Conservation (phyloP, 35 echinoderm and acorn worm genomes). For the Apostichopus californicus region DNA sequence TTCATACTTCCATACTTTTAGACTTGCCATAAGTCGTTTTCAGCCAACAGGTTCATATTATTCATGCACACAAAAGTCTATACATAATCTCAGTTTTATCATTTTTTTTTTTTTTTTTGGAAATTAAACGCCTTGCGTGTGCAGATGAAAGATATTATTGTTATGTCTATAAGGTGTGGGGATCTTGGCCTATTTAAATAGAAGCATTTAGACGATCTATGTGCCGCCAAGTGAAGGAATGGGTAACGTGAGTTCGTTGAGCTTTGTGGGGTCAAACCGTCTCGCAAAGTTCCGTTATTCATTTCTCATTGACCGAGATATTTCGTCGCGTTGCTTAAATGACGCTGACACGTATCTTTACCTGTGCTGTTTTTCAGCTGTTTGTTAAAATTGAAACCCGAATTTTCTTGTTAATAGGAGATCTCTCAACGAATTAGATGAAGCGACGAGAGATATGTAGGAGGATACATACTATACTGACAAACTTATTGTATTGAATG, state of each 20-base stretch:
- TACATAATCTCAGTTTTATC: neutral
- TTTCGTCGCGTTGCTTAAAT: slow-evolving; percentile 16
- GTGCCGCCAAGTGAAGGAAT: neutral
- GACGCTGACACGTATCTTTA: slow-evolving; percentile 15
- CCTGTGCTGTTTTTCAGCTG: slow-evolving; percentile 10
- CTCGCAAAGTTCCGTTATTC: slow-evolving; percentile 23
- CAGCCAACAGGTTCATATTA: neutral
- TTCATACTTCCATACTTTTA: too few species aligned
- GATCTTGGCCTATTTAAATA: slow-evolving; percentile 24
- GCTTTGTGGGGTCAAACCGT: slow-evolving; percentile 11
- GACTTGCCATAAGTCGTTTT: too few species aligned
- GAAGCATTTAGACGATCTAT: neutral
- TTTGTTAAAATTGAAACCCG: neutral
- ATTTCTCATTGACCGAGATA: slow-evolving; percentile 35
- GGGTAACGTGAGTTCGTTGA: slow-evolving; percentile 25
- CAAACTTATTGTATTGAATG: too few species aligned
- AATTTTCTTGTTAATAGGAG: neutral
- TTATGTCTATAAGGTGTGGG: neutral
- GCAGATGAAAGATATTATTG: slow-evolving; percentile 22
- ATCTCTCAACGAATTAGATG: neutral
- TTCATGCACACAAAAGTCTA: neutral
- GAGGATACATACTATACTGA: too few species aligned
- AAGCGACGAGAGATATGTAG: neutral
- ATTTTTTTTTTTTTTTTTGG: neutral
- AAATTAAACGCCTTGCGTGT: slow-evolving; percentile 12